Conservation (phyloP, 2,888 invertebrate genomes). For the Dione juno region DNA sequence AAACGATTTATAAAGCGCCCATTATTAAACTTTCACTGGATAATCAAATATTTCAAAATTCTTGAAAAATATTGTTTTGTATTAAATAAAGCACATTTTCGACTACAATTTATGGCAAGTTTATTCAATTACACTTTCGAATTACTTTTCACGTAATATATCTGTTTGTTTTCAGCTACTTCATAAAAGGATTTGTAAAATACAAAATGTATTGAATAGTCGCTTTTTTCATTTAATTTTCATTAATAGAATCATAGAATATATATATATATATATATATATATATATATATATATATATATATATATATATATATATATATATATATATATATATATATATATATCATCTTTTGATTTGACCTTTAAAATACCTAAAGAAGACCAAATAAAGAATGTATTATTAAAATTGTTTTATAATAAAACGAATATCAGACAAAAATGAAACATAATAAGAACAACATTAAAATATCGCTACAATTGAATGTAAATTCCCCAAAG, state of each 20-base stretch:
- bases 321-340: no score
- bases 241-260: no score
- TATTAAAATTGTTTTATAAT: no score
- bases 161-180: neutral
- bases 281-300: no score
- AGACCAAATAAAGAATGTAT: no score
- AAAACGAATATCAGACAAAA: no score
- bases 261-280: no score
- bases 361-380: no score
- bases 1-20: neutral
- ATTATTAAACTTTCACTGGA: neutral
- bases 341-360: no score
- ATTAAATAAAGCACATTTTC: neutral
- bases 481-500: neutral
- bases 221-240: no score
- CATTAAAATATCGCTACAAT: neutral
- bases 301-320: no score
- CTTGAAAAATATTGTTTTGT: neutral
- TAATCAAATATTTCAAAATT: neutral
- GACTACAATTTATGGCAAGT: neutral
- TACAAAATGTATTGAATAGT: neutral
- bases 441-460: neutral
- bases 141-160: neutral
- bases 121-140: neutral
- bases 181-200: neutral